These are phyloP conservation scores for Notiomystis cincta DNA, from an alignment of 2,113 vertebrate species.

Conservation along the genomic window DNA sequence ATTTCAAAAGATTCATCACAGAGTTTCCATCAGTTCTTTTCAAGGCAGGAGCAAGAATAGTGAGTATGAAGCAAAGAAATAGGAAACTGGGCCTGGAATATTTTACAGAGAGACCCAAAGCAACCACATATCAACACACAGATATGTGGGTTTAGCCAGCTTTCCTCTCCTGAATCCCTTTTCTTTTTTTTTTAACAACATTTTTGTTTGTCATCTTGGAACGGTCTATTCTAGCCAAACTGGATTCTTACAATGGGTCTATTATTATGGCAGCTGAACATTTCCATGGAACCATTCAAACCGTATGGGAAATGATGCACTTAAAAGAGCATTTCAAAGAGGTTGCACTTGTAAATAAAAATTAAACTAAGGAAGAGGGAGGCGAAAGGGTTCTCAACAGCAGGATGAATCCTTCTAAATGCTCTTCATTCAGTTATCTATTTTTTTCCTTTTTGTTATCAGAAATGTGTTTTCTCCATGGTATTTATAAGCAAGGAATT, in stretches of 20 bases:
- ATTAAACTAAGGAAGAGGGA: background rate
- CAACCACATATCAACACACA: background rate
- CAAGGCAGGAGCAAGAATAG: background rate
- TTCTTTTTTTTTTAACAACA: background rate
- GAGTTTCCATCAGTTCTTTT: background rate
- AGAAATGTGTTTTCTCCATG: background rate
- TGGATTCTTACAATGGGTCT: background rate
- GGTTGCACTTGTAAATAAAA: background rate
- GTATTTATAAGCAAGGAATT: background rate
- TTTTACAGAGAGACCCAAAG: conserved; percentile 12
- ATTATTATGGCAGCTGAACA: background rate
- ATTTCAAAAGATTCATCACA: background rate
- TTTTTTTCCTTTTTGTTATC: background rate
- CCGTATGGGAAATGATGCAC: background rate
- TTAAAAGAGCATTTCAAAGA: background rate
- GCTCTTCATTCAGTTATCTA: background rate
- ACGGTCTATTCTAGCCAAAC: background rate
- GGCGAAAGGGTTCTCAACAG: background rate
- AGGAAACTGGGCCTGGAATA: background rate
- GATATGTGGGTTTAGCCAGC: background rate
- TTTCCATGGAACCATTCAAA: background rate
- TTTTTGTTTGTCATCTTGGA: background rate
- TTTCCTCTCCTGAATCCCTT: background rate
- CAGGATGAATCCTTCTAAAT: background rate
- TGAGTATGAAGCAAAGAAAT: background rate